These are phyloP conservation scores for Anser cygnoides DNA, from an alignment of 2,113 vertebrate genomes.

Conservation along the genomic window DNA sequence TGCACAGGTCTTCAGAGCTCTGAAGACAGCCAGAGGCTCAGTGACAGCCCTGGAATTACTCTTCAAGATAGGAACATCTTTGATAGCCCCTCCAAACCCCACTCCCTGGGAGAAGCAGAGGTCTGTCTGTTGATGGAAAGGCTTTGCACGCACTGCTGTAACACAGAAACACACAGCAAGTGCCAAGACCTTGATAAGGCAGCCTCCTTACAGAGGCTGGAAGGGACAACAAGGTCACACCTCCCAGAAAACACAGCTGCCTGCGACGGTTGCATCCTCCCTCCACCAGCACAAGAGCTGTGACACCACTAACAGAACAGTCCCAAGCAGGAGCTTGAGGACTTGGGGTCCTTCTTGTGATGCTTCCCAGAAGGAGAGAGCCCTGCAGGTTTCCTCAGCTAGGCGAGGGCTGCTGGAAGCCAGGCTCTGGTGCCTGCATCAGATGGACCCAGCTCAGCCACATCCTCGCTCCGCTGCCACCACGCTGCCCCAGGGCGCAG, in stretches of 20 bases:
- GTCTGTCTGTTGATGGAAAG: fast-evolving
- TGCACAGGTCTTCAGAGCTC: not conserved
- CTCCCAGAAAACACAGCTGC: not conserved
- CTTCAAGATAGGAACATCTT: not conserved
- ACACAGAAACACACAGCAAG: fast-evolving
- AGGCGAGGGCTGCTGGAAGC: not conserved
- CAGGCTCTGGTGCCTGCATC: not conserved
- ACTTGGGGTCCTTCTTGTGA: not conserved
- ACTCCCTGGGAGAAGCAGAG: not conserved
- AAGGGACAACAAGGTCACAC: fast-evolving
- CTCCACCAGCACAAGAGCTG: not conserved
- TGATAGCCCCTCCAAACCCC: not conserved
- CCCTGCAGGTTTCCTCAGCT: not conserved
- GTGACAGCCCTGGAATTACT: not conserved
- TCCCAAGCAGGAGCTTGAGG: fast-evolving
- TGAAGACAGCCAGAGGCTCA: not conserved
- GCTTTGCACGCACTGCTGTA: not conserved
- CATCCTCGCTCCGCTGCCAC: not conserved
- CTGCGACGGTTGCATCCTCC: not conserved
- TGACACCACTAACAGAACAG: not conserved
- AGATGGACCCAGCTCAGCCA: not conserved
- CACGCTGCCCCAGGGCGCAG: fast-evolving
- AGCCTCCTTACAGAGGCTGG: not conserved
- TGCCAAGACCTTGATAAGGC: not conserved
- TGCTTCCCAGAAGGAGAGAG: not conserved